phyloP scores from a whole-genome alignment of 2,797 vertebrate genomes.

The Delichon dasypus region DNA sequence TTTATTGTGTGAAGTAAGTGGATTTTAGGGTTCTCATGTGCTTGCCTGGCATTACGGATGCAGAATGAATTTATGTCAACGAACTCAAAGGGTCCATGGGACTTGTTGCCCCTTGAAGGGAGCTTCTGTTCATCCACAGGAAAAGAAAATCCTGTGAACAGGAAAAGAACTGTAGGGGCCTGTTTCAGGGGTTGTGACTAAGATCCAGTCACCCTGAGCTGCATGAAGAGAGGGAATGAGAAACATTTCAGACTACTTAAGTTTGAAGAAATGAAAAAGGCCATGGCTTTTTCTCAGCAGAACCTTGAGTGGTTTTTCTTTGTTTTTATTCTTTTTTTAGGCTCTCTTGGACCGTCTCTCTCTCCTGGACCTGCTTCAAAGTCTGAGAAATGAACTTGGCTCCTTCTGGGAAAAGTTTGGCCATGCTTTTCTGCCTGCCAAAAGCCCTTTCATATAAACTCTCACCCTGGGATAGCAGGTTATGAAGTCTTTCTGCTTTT shows the following conservation, averaged over 20 bases:
- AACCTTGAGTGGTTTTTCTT: not conserved
- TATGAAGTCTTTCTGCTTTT: not conserved
- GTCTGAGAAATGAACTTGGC: not conserved
- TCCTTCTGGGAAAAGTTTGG: not conserved
- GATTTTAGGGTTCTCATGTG: conserved; percentile 10
- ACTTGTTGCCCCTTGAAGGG: not conserved
- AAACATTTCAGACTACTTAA: not conserved
- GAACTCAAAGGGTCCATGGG: not conserved
- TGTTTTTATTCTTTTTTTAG: not conserved
- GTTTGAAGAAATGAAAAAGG: conserved; percentile 6
- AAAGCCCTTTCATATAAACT: not conserved
- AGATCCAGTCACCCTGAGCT: not conserved
- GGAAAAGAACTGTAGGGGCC: not conserved
- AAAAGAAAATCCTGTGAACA: not conserved
- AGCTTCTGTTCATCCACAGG: not conserved
- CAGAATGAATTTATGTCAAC: conserved; percentile 8
- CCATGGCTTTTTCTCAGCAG: not conserved
- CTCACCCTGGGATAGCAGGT: not conserved
- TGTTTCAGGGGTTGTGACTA: not conserved
- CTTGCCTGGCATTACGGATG: not conserved
- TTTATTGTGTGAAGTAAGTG: not conserved
- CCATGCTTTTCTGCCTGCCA: not conserved
- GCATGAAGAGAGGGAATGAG: not conserved
- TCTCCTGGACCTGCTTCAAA: not conserved
- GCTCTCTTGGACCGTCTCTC: not conserved